Base-by-base conservation (phyloP, 2,797 vertebrate genomes). In the Taenioides sp. region DNA sequence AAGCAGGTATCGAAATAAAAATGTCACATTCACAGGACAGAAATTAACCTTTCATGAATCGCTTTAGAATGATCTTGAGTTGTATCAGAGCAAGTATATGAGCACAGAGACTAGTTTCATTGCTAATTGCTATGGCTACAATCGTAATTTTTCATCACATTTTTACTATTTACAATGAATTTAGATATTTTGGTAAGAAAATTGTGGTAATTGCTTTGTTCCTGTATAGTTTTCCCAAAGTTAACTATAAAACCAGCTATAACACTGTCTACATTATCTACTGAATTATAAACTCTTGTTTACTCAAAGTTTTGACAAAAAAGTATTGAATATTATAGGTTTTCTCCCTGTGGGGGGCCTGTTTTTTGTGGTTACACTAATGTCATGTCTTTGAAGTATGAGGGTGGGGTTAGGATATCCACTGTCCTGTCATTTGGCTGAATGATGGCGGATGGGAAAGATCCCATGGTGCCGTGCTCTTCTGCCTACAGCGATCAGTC, bases 371-470 rank as follows among this genome's bases (percentile, higher is more conserved):
- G 86, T 82, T 73, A 84, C 25, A 37, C 2, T 37, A 10, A 82
- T 69, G 76, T 34, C 17, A 77, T 7, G 65, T 79, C 88, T 89
- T 90, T 89, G 87, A 89, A 87, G 83, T 86, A 10, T 20, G 60
- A 65, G 82, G 77, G 77, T 69, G 80, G 73, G 69, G 79, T 75
- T 18, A 75, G 43, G 79, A 74, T 76, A 84, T 84, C 83, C 73
- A 69, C 73, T 69, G 72, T 79, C 69, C 77, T 89, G 87, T 90
- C 89, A 90, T 64, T 67, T 37, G 72, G 71, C n/a, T 89, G 88
- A 89, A 28, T 89, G 85, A 92, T 92, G 82, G 87, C 27, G 70
- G 80, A 84, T 81, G 71, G 75, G 72, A 80, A 80, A 82, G 78
- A 86, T 87, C 78, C 72, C 83, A 84, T 79, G 74, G 73, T 67